These are phyloP conservation scores for Blennius ocellaris DNA, from an alignment of 2,113 vertebrate species.

Conservation along the genomic window DNA sequence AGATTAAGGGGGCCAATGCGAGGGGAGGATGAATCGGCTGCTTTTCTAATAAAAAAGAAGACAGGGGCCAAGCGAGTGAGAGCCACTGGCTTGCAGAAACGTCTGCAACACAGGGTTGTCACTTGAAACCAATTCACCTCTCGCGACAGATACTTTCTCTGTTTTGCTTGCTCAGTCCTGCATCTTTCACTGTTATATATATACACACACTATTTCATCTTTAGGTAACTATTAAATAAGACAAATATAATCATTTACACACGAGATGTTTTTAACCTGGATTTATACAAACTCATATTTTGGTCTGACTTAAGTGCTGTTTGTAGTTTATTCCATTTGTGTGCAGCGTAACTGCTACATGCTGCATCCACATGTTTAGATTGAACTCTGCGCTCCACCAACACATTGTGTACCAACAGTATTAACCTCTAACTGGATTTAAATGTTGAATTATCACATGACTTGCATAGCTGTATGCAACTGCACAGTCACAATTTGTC, in stretches of 20 bases:
- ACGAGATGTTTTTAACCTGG: too few species aligned
- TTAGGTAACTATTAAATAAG: constrained; percentile 59
- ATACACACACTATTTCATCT: too few species aligned
- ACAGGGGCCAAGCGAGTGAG: constrained; percentile 39
- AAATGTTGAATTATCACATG: constrained; percentile 12
- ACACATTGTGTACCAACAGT: too few species aligned
- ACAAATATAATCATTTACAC: too few species aligned
- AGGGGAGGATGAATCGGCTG: constrained; percentile 59
- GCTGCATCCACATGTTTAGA: too few species aligned
- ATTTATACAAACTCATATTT: too few species aligned
- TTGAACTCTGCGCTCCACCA: too few species aligned
- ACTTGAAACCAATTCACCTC: constrained; percentile 17
- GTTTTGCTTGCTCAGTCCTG: constrained; percentile 17
- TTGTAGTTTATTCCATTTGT: too few species aligned
- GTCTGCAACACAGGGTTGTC: constrained; percentile 20
- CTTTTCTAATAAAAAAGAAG: constrained; percentile 58
- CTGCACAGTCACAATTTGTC: neutral
- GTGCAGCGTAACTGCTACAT: too few species aligned
- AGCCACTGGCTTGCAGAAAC: constrained; percentile 14
- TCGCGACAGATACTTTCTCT: neutral
- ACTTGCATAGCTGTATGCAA: constrained; percentile 6
- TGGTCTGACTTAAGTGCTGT: too few species aligned
- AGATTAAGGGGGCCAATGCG: constrained; percentile 59
- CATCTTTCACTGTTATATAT: constrained; percentile 37
- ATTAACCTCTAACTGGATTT: neutral